These are phyloP conservation scores for Perccottus glenii DNA, from an alignment of 2,113 vertebrate genomes.

Conservation along the genomic window DNA sequence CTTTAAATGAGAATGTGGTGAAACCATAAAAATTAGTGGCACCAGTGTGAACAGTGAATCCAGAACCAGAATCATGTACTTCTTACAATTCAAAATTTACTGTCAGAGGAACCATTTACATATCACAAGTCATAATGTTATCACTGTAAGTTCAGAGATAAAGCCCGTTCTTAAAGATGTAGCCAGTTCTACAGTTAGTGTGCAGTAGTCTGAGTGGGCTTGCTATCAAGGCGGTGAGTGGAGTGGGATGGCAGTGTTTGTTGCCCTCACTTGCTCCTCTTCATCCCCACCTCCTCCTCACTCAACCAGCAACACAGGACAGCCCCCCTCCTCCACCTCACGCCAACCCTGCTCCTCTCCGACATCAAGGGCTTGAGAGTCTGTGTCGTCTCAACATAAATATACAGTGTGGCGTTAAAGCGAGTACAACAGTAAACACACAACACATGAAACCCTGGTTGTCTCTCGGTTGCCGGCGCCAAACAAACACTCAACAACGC, in stretches of 20 bases:
- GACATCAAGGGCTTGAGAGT: constrained; percentile 64
- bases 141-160: too few relatives aligned
- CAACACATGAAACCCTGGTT: constrained; percentile 47
- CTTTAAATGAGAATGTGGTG: too few relatives aligned
- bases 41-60: too few relatives aligned
- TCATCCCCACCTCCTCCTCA: not conserved
- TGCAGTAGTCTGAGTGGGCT: not conserved
- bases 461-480: constrained; percentile 39
- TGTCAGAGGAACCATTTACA: too few relatives aligned
- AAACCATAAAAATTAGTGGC: too few relatives aligned
- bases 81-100: too few relatives aligned
- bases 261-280: constrained; percentile 35
- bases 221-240: constrained; percentile 10
- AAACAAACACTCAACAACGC: constrained; percentile 40
- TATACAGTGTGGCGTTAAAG: constrained; percentile 67
- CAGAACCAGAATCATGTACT: too few relatives aligned
- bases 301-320: constrained; percentile 32
- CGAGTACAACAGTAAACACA: constrained; percentile 69
- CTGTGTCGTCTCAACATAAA: constrained; percentile 69
- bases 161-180: too few relatives aligned
- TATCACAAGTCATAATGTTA: too few relatives aligned
- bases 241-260: constrained; percentile 40
- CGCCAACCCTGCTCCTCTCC: constrained; percentile 49
- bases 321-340: constrained; percentile 18
- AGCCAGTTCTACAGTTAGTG: not conserved